Evolutionary conservation across 1,140 invertebrate species (phyloP).

Genomic region (Ephestia elutella): DNA sequence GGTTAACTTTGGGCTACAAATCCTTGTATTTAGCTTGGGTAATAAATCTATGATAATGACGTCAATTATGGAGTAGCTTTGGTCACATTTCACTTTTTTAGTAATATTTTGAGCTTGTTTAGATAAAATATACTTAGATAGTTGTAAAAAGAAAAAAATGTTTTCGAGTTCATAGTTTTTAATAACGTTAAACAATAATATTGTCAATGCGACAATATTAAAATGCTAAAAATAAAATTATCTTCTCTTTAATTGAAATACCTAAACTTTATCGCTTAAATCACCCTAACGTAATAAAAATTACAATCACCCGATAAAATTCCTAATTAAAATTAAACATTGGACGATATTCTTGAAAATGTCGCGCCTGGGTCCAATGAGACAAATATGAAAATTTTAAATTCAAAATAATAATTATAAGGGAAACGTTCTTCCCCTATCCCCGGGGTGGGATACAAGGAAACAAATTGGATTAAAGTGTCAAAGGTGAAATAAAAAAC

Average conservation of each 20-base stretch:
- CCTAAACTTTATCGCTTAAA: too few species aligned
- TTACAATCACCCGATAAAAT: background rate
- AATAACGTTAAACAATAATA: too few species aligned
- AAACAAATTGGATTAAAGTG: constrained; percentile 73
- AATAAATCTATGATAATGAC: constrained; percentile 11
- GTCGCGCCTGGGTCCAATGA: constrained; percentile 25
- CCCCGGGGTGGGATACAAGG: constrained; percentile 57
- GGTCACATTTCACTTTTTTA: background rate
- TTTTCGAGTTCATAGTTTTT: too few species aligned
- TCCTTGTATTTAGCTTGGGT: constrained; percentile 22
- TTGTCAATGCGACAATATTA: too few species aligned
- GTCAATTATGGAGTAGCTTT: background rate
- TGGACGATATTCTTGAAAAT: background rate
- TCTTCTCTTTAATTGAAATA: too few species aligned
- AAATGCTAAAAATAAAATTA: too few species aligned
- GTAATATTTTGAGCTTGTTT: too few species aligned
- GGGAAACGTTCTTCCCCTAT: constrained; percentile 55
- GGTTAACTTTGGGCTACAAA: constrained; percentile 31
- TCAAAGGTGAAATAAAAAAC: constrained; percentile 73
- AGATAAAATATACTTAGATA: too few species aligned
- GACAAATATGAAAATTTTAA: constrained; percentile 43
- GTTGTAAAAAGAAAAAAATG: too few species aligned
- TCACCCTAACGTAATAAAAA: too few species aligned
- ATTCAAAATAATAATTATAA: constrained; percentile 69
- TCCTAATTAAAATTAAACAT: background rate